Conservation (phyloP, 2,888 invertebrate genomes). For the Andrena trimmerana region DNA sequence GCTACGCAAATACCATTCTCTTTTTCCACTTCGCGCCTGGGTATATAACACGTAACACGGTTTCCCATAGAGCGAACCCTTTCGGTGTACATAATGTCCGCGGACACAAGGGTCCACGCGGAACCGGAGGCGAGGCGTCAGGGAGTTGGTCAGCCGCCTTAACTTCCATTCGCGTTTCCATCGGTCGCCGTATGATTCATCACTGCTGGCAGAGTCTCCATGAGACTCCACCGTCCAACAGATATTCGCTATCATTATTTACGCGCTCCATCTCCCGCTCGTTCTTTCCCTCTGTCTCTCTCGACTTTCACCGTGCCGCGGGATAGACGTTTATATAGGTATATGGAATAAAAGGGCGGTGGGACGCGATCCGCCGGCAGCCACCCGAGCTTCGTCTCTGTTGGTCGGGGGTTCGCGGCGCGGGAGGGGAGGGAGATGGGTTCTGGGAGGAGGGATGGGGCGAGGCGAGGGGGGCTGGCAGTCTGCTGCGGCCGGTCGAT, state of each 20-base stretch:
- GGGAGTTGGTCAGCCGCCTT: not conserved
- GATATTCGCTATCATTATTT: conserved; percentile 36
- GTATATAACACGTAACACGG: no score
- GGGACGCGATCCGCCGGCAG: conserved; percentile 49
- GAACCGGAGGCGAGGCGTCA: no score
- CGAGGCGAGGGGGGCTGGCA: conserved; percentile 60
- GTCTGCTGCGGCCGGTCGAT: conserved; percentile 79
- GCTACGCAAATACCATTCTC: no score
- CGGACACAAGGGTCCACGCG: no score
- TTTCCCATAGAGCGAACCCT: no score
- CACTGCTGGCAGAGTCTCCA: not conserved
- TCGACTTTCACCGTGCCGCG: conserved; percentile 47
- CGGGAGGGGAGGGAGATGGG: conserved; percentile 38
- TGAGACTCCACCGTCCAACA: not conserved
- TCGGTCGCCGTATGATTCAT: conserved; percentile 13
- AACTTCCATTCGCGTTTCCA: not conserved
- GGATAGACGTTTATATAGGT: conserved; percentile 49
- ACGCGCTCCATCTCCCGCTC: conserved; percentile 24
- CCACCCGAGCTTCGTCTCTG: conserved; percentile 34
- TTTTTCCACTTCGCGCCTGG: no score
- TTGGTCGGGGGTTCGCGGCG: conserved; percentile 30
- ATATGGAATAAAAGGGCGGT: conserved; percentile 62
- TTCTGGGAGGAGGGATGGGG: conserved; percentile 43
- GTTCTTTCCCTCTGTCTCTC: not conserved
- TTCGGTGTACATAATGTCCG: no score